Conservation (phyloP, 2,113 vertebrate genomes). For the Crocuta crocuta region DNA sequence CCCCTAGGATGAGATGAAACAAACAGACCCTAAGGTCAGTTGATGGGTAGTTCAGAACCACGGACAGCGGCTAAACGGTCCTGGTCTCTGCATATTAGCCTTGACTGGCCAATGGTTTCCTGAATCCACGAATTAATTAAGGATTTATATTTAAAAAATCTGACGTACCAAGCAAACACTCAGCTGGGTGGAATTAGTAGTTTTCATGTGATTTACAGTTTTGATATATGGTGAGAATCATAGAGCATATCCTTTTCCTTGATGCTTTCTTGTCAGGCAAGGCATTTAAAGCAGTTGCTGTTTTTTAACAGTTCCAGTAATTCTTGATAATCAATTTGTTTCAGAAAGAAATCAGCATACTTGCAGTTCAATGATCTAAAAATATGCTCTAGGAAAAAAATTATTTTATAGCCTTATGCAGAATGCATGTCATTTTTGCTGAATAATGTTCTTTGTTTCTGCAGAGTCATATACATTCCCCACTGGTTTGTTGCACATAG, state of each 20-base stretch:
- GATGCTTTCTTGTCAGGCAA: slow-evolving; percentile 25
- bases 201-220: slow-evolving; percentile 32
- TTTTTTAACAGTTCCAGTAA: slow-evolving; percentile 68
- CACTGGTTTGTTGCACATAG: slow-evolving; percentile 53
- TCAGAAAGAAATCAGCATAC: slow-evolving; percentile 70
- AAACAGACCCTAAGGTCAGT: background rate
- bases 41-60: background rate
- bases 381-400: slow-evolving; percentile 76
- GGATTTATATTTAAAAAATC: background rate
- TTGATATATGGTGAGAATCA: background rate
- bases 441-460: slow-evolving; percentile 76
- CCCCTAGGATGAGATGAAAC: background rate
- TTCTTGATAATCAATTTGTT: slow-evolving; percentile 67
- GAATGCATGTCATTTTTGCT: slow-evolving; percentile 65
- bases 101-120: background rate
- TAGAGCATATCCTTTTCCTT: slow-evolving; percentile 4
- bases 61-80: accelerated
- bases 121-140: slow-evolving; percentile 11
- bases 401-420: slow-evolving; percentile 68
- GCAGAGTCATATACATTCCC: slow-evolving; percentile 64
- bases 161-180: background rate
- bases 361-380: slow-evolving; percentile 72
- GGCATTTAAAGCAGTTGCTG: slow-evolving; percentile 54
- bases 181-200: background rate
- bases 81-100: background rate